Percentiles rank a stretch among this genome's conserved stretches.
Evolutionary conservation across 2,797 vertebrate species (phyloP).

Genomic region (Hemibagrus guttatus): DNA sequence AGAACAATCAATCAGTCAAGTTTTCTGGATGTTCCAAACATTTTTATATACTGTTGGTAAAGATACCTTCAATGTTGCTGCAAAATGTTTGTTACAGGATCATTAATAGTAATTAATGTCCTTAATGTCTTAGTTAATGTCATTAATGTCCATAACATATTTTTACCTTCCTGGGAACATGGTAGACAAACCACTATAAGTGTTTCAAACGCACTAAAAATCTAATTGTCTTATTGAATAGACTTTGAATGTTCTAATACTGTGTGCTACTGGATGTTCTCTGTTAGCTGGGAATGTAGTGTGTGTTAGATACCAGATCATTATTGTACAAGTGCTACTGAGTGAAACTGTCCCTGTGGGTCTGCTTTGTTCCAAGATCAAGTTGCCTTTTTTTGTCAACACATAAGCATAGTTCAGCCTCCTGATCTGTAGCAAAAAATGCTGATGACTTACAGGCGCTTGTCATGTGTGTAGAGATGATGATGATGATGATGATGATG

Average conservation of each 20-base stretch:
- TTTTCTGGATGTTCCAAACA: background rate
- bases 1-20: background rate
- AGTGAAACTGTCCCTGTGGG: conserved; percentile 24
- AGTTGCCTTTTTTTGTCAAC: conserved; percentile 40
- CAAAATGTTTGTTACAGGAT: background rate
- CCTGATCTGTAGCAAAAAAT: background rate
- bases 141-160: background rate
- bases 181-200: background rate
- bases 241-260: background rate
- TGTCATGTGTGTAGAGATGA: conserved; percentile 46
- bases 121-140: too few species aligned
- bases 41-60: background rate
- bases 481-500: too few species aligned
- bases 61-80: background rate
- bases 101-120: background rate
- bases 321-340: background rate
- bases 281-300: background rate
- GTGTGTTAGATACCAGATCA: background rate
- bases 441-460: conserved; percentile 12
- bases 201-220: background rate
- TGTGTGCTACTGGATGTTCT: background rate
- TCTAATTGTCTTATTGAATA: background rate
- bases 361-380: conserved; percentile 45
- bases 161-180: background rate
- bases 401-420: conserved; percentile 3